These are phyloP conservation scores for Platorchestia sp. DNA, from an alignment of 1,140 invertebrate genomes.

Conservation along the genomic window DNA sequence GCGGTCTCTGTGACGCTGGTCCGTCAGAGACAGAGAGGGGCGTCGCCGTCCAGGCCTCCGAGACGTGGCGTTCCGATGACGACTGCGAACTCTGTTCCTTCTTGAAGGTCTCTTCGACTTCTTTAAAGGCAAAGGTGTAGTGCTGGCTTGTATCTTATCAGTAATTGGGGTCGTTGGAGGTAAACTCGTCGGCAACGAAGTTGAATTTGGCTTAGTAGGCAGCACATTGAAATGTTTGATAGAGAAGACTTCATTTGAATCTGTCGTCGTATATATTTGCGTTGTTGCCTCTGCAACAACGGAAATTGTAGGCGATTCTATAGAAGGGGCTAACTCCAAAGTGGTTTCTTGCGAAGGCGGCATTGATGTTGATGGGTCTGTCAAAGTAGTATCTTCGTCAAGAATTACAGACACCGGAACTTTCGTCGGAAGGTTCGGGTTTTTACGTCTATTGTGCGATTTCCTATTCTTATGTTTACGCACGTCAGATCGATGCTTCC, in stretches of 20 bases:
- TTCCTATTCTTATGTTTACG: neutral
- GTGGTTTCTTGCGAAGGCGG: neutral
- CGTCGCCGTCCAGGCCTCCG: neutral
- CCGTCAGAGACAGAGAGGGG: constrained; percentile 43
- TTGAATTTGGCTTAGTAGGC: neutral
- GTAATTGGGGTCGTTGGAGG: neutral
- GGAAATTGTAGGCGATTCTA: no score
- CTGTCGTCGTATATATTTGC: neutral
- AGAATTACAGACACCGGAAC: neutral
- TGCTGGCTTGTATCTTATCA: neutral
- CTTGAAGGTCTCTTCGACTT: neutral
- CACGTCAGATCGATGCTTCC: neutral
- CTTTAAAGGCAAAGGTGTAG: neutral
- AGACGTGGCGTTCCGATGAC: neutral
- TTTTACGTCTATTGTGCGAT: neutral
- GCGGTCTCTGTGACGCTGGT: constrained; percentile 44
- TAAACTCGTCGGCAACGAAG: neutral
- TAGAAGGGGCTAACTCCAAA: neutral
- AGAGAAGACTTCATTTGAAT: neutral
- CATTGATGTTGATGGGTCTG: neutral
- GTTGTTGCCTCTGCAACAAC: neutral
- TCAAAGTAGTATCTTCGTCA: neutral
- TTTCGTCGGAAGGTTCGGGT: constrained; percentile 19
- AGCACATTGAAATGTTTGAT: neutral
- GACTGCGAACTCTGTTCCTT: neutral